A percentile compares a stretch with the other conserved stretches of the same genome.
Conservation (phyloP, 2,888 invertebrate genomes). For the Neoscelio sp. region DNA sequence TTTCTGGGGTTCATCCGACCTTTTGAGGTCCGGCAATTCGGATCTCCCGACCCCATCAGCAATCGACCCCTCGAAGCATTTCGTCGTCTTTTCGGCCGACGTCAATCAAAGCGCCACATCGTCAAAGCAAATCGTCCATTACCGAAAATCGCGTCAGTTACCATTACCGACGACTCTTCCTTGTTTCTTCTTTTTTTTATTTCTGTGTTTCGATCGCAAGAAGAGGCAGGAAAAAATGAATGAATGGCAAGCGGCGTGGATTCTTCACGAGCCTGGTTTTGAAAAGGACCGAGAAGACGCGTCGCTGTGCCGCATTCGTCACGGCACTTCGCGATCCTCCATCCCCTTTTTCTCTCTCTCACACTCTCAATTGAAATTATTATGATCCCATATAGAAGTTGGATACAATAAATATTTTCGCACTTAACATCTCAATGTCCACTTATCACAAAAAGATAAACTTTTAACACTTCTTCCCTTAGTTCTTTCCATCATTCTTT, state of each 20-base stretch:
- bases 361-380: constrained; percentile 82
- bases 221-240: neutral
- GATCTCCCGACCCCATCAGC: constrained; percentile 68
- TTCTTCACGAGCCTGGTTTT: constrained; percentile 63
- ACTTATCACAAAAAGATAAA: no score
- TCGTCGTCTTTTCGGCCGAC: constrained; percentile 22
- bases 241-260: constrained; percentile 18
- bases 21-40: constrained; percentile 78
- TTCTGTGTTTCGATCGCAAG: constrained; percentile 1
- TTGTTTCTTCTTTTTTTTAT: constrained; percentile 3
- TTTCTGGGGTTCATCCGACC: constrained; percentile 77
- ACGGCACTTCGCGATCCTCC: constrained; percentile 65
- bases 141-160: constrained; percentile 14
- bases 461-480: no score
- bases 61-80: constrained; percentile 43
- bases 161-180: neutral
- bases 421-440: no score
- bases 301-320: constrained; percentile 53
- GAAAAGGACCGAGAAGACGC: constrained; percentile 58
- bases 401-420: no score
- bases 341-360: constrained; percentile 52
- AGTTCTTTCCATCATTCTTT: no score
- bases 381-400: constrained; percentile 83
- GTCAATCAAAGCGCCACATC: constrained; percentile 59
- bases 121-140: constrained; percentile 55